Percentiles rank a stretch among this genome's conserved stretches.
Evolutionary conservation across 92 coral and sea anemone genomes (phyloP).

Genomic region (Zoanthus gigantus): DNA sequence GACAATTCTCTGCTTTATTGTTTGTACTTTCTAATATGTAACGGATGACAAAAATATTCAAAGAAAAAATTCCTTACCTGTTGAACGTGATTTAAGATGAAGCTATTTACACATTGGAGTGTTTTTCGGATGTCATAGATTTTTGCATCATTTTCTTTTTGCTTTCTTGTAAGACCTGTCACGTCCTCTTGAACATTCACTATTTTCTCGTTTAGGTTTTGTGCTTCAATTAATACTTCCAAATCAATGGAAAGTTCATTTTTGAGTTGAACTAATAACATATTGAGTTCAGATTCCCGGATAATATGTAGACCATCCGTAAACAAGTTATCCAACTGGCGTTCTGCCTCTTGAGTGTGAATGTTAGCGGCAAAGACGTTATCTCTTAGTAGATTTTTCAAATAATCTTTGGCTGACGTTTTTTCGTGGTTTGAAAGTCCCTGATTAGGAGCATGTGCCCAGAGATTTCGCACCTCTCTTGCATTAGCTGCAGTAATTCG

Average conservation of each 20-base stretch:
- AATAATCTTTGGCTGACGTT: slow-evolving; percentile 22
- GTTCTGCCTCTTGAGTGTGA: slow-evolving; percentile 1
- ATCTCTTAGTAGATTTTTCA: slow-evolving; percentile 10
- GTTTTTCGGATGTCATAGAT: neutral
- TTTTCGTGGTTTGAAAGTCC: slow-evolving; percentile 27
- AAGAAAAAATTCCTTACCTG: neutral
- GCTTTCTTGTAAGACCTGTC: neutral
- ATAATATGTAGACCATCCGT: slow-evolving; percentile 33
- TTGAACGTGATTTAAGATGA: neutral
- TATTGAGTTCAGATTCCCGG: slow-evolving; percentile 13
- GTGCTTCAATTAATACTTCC: slow-evolving; percentile 9
- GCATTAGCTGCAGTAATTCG: slow-evolving; percentile 10
- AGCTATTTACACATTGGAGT: neutral
- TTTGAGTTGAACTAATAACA: neutral
- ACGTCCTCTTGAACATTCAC: neutral
- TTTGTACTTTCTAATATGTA: no score
- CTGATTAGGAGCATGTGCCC: slow-evolving; percentile 50
- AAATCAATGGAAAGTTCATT: slow-evolving; percentile 16
- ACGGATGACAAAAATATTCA: no score
- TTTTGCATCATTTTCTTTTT: neutral
- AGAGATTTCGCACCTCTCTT: slow-evolving; percentile 53
- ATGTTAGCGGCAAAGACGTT: slow-evolving; percentile 3
- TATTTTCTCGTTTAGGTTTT: neutral
- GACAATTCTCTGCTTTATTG: no score
- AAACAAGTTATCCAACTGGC: neutral